phyloP scores from a whole-genome alignment of 2,797 vertebrate species.

The Lepilemur ruficaudatus region DNA sequence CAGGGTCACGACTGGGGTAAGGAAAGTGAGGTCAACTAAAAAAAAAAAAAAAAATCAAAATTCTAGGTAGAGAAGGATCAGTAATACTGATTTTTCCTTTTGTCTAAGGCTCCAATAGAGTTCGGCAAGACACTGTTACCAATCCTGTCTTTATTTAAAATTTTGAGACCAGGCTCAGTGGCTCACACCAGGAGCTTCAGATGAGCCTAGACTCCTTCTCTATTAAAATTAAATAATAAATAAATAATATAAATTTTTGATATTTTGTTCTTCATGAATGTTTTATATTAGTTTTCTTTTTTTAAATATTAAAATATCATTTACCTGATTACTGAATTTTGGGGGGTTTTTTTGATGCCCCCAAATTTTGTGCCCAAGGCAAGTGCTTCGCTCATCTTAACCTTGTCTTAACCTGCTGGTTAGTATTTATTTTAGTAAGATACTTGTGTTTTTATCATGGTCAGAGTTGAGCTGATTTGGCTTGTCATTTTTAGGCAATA shows the following conservation, averaged over 20 bases:
- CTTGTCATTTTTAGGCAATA: slow-evolving; percentile 77
- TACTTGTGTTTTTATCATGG: slow-evolving; percentile 72
- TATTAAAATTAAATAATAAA: background rate
- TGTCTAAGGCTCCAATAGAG: background rate
- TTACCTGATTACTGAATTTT: background rate
- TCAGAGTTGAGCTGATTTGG: slow-evolving; percentile 72
- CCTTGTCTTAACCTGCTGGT: background rate
- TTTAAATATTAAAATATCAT: slow-evolving; percentile 34
- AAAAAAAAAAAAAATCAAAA: background rate
- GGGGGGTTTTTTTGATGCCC: background rate
- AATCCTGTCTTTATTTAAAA: background rate
- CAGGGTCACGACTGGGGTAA: background rate
- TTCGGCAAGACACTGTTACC: background rate
- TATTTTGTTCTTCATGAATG: slow-evolving; percentile 31
- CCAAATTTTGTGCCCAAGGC: slow-evolving; percentile 28
- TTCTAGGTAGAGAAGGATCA: background rate
- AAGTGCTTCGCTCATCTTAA: background rate
- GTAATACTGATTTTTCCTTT: background rate
- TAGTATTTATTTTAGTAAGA: slow-evolving; percentile 75
- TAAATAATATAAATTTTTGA: background rate
- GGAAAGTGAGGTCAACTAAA: background rate
- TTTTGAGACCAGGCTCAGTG: background rate
- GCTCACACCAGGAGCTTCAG: background rate
- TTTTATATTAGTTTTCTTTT: slow-evolving; percentile 27
- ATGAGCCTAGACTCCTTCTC: background rate